Percentiles rank a stretch among this genome's conserved stretches.
These are phyloP conservation scores for Yasuhikotakia modesta DNA, from an alignment of 2,797 vertebrate species.

Conservation along the genomic window DNA sequence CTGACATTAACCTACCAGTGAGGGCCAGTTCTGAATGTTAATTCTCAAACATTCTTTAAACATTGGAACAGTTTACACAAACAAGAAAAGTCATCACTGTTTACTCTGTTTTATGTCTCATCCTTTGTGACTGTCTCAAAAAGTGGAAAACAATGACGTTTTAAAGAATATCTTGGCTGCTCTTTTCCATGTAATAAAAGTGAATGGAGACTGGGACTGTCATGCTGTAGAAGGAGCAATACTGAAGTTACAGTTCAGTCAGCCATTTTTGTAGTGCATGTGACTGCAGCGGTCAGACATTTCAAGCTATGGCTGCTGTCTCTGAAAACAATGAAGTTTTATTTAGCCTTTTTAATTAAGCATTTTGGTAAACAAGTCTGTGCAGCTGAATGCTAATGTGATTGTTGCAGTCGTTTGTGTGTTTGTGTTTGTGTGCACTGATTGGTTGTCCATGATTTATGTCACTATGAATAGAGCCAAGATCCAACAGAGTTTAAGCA, in stretches of 20 bases:
- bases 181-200: no score
- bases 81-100: no score
- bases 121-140: no score
- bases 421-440: background rate
- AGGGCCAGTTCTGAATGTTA: background rate
- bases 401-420: background rate
- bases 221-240: no score
- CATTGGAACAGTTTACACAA: background rate
- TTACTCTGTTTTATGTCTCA: no score
- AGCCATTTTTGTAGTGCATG: no score
- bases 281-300: background rate
- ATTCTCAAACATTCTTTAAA: background rate
- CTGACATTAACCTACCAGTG: background rate
- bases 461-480: conserved; percentile 6
- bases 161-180: no score
- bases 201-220: no score
- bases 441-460: no score
- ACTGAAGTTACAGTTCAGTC: no score
- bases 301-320: background rate
- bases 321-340: background rate
- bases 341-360: background rate
- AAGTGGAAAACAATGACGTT: no score
- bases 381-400: conserved; percentile 7
- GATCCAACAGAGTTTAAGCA: conserved; percentile 30
- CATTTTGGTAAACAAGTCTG: no score